Base-by-base conservation (phyloP, 2,797 vertebrate species). In the Macrochelys suwanniensis region DNA sequence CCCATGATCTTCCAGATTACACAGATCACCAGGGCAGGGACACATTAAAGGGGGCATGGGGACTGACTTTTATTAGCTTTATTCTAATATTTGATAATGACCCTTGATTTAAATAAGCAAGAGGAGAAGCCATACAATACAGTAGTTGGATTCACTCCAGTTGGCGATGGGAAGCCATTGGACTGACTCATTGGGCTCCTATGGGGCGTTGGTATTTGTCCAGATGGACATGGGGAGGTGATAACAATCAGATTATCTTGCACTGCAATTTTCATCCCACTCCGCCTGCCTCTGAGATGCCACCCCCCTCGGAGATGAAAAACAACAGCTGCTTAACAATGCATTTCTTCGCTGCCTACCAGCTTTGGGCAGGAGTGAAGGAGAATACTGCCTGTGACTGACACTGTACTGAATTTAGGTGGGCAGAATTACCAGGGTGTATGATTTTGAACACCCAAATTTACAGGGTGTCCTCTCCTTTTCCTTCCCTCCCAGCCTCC, bases 171-270 rank as follows among this genome's bases (percentile, higher is more conserved):
- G 96, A 97, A 97, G 95, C 94, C 96, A 95, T 93, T 96, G 97
- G 95, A 96, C 96, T 96, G 97, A 97, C 92, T 97, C 96, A 97
- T 93, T 94, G 93, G 93, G 96, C 96, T 96, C 93, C 89, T 95
- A 93, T 93, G 94, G 96, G 95, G 96, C 93, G 89, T 23, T 95
- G 57, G 87, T 80, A 94, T 95, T 88, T 95, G 93, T 94, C 96
- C 96, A 97, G 97, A 97, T 97, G 96, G 96, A 92, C 1, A 15
- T 28, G 96, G 93, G 93, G 95, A 97, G 0, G 89, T 95, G 96
- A 82, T 88, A 95, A 93, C 88, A 78, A 92, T 94, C 96, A 26
- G 74, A 77, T 77, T 94, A 96, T 95, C 95, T 92, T 89, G 93
- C 93, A 0, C 88, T 74, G 85, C 90, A 31, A 92, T 91, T 94